Evolutionary conservation across 2,113 vertebrate genomes (phyloP), one percentile per base, ranked within the genome.

Genomic region (Neogobius melanostomus): DNA sequence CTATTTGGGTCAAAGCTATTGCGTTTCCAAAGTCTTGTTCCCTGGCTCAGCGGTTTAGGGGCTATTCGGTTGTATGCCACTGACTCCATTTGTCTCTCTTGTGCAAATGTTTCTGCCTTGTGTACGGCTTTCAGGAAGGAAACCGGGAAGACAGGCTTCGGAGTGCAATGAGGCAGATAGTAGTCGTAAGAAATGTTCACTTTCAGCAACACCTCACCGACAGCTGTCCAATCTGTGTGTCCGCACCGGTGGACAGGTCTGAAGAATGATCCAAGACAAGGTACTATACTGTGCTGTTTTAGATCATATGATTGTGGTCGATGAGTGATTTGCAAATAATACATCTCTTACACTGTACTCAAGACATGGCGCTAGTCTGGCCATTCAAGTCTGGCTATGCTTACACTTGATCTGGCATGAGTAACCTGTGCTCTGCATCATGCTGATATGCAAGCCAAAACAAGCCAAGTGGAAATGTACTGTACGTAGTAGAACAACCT

Each of bases 1-100:
- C 90, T 87, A 91, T 90, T 91, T 86, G 74, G 89, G 87, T 89
- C 89, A 89, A 68, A 80, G 72, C 68, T 79, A 86, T 87, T 84
- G 76, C 51, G 52, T 84, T 86, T 88, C 86, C 28, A 59, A 71
- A 69, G 28, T 17, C 82, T 78, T 87, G 85, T 81, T 88, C 77
- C 74, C 70, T 80, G 78, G 79, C 72, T 83, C 75, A 62, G 87
- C 83, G 82, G 11, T 85, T 85, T 77, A 71, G 50, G 28, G 64
- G 80, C 80, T 62, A 69, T 88, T 69, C 43, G 11, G 12, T 73
- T 45, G 59, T 61, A 8, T 61, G 59, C 42, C 14, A 43, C 59
- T 7, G 48, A 74, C 79, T 85, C 72, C 73, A 76, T 82, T 77
- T 66, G 75, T 86, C 80, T 87, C 66, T 64, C 68, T 84, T 67